Evolutionary conservation across 92 coral and sea anemone genomes (phyloP), one percentile per base, ranked within the genome.

Genomic region (Anthopleura xanthogrammica): DNA sequence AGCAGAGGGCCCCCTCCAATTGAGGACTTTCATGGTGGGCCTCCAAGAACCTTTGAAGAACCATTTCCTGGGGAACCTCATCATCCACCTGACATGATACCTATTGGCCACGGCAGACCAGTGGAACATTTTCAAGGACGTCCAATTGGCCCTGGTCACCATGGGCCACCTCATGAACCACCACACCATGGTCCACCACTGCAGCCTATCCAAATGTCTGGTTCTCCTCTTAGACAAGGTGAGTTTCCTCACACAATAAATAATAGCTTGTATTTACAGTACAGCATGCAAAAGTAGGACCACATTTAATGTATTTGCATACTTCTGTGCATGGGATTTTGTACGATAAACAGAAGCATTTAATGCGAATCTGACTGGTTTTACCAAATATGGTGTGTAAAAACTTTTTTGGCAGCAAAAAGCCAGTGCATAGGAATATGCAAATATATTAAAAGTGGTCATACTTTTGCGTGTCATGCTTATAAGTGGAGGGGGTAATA

Each of bases 51-150:
- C n/a, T 71, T 82, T 71, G 85, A 72, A 50, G 85, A 82, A 23
- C 85, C 78, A 23, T 56, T 24, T 72, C 52, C 62, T 55, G 41
- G 72, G 2, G 87, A 76, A 22, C 83, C 70, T 17, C 78, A 55
- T 77, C 81, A 64, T 13, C 74, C 41, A 0, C 20, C 72, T 46
- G 86, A 72, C 52, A 71, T 80, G 54, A 81, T 70, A 40, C 72
- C 77, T 10, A 77, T 83, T 74, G 88, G 85, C 1, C 91, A 75
- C 46, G 91, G 88, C 16, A 83, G 87, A 78, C 91, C 88, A 57
- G 66, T 56, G 68, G 87, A 71, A 76, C 88, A 88, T 22, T 75
- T 88, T 70, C 85, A 83, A 57, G 89, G 92, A 42, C 90, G 86
- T 54, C 92, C 83, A 14, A 58, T 82, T 60, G 83, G 88, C 41